Evolutionary conservation across 2,888 invertebrate species (phyloP), one percentile per base, ranked within the genome.

Genomic region (Clitarchus hookeri): DNA sequence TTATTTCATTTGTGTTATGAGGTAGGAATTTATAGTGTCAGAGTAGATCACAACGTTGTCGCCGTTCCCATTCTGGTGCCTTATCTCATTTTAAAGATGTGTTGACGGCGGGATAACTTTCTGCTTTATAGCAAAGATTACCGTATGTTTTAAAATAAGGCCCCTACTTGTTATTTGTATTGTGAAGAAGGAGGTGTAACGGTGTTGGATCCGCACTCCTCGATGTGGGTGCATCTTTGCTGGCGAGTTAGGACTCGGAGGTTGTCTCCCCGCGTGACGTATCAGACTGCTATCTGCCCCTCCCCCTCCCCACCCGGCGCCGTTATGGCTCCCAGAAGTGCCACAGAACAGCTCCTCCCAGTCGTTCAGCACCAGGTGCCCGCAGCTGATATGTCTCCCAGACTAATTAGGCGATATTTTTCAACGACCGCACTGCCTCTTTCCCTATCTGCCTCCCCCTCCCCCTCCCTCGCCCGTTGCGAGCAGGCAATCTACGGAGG

Each of bases 321-420:
- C n/a, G 65, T 65, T 65, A 65, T 65, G 65, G 65, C 13, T 65
- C 65, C 65, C 65, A 6, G 65, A 65, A 65, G 65, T 65, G 65
- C 65, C 65, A 65, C 65, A 65, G 65, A 19, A 23, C 65, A 19
- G 8, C 23, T 23, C 65, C 65, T n/a, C 83, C 84, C 86, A 83
- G 85, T 65, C 85, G 84, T 87, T 83, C 83, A 85, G 82, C 82
- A 84, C 85, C 87, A 87, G 87, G 87, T 87, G 87, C 78, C 65
- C 65, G 85, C 79, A 85, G 85, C 87, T 86, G 87, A 86, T 87
- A 85, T 87, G 86, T 87, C 87, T 86, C 80, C 86, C 84, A 87
- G 87, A 87, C 87, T 87, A 87, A 87, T 87, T 87, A 87, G n/a
- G 87, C 83, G 87, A 87, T 87, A 87, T 87, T 87, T 87, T 87